Base-by-base conservation (phyloP, 2,888 invertebrate genomes). In the Malthinus seriepunctatus region DNA sequence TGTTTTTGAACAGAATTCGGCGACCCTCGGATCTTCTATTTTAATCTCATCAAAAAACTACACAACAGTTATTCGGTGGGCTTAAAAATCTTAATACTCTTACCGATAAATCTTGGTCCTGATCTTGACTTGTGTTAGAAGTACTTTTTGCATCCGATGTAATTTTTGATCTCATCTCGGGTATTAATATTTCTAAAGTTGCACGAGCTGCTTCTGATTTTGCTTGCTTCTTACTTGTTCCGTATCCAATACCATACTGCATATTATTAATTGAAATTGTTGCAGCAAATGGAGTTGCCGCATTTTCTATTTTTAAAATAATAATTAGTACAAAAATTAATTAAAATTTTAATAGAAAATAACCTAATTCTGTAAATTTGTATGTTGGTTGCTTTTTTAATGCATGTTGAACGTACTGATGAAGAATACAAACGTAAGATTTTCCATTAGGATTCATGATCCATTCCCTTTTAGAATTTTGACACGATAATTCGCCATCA, bases 361-460 rank as follows among this genome's bases (percentile, higher is more conserved):
- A 71, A 89, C 89, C 89, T 46, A 95, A 81, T 80, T 97, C 96
- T 70, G 90, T 90, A 77, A 95, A 97, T 74, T 91, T 89, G 78
- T 97, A 97, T 0, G 90, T 89, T 1, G 97, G 97, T 69, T 96
- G 95, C 64, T 95, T 93, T 77, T 95, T 92, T 58, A 97, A 81
- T 3, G 95, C 95, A 74, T 97, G 92, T 67, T 97, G 95, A 35
- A 97, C 94, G 79, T 97, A 98, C 79, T 99, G 98, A 79, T 99
- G 98, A 68, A 99, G 84, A 73, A 98, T 95, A 67, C 96, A 95
- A 7, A 98, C 91, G 76, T 91, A 92, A 73, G 95, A 94, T 80
- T 97, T 95, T 1, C 97, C 97, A 73, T 93, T 92, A 60, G 97
- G 97, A 82, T 98, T 98, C 90, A 98, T 91, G 63, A 96, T 93